Evolutionary conservation across 2,888 invertebrate genomes (phyloP), one percentile per base, ranked within the genome.

Genomic region (Philhelius pedissequus): DNA sequence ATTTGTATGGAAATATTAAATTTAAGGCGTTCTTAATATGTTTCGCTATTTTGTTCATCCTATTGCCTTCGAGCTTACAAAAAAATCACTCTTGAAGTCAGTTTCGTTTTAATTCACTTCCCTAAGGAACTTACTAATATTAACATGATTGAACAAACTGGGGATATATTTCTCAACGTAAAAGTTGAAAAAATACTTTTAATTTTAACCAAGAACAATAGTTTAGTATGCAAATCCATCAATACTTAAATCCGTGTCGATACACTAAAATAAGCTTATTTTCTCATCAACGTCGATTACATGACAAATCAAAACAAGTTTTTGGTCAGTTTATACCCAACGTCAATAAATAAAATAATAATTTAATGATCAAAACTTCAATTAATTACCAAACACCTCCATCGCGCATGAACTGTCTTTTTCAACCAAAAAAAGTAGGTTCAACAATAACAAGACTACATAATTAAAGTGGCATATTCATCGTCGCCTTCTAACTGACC

Each of bases 321-420:
- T 25, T 66, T 25, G 35, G 54, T 13, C 27, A 30, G 48, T 27
- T n/a, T n/a, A n/a, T 6, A 38, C 15, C 43, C 62, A n/a, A 64
- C 64, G 54, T 40, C 45, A 11, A 52, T 74, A 35, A 52, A 50
- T 48, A 50, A 11, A 45, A 22, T 32, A 64, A 32, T 32, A 52
- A 64, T 52, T 56, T 66, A 38, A 38, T 30, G n/a, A 71, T 54
- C 70, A 52, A 71, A 25, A 11, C 18, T 30, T 58, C 30, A 40
- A 56, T 64, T 54, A 58, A 58, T 45, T 50, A 54, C 71, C 43
- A 50, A 66, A 71, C 56, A 58, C 64, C 81, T 70, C 35, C 66
- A 69, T 54, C 38, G 48, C 38, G 48, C 48, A 54, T 60, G 40
- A 27, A 38, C 32, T 32, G 60, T 60, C 74, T 69, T 56, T 60